Evolutionary conservation across 2,797 vertebrate genomes (phyloP).

Genomic region (Furcifer pardalis): DNA sequence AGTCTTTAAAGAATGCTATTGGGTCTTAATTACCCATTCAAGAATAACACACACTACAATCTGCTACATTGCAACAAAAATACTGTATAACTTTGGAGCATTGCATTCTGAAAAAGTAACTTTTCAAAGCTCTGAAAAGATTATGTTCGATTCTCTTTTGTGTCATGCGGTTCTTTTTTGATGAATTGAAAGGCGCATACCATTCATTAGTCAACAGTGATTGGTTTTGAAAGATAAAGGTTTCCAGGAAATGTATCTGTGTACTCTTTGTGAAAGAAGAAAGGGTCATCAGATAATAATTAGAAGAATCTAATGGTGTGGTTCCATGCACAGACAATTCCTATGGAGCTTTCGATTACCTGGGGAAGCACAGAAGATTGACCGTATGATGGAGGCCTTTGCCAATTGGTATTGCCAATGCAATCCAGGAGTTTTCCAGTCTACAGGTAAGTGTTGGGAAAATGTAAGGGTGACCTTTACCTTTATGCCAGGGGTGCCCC

Average conservation of each 20-base stretch:
- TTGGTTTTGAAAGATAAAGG: background rate
- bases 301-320: background rate
- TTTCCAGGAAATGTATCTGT: background rate
- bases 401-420: slow-evolving; percentile 90
- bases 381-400: slow-evolving; percentile 98
- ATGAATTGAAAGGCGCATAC: background rate
- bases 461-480: too few species aligned
- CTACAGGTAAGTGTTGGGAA: slow-evolving; percentile 78
- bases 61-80: background rate
- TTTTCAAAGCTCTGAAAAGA: background rate
- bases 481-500: too few species aligned
- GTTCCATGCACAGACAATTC: slow-evolving; percentile 82
- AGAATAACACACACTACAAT: background rate
- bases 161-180: background rate
- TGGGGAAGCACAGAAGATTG: slow-evolving; percentile 94
- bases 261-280: background rate
- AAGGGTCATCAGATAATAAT: background rate
- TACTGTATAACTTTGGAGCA: too few species aligned
- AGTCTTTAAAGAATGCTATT: background rate
- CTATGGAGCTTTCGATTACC: slow-evolving; percentile 95
- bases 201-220: background rate
- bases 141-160: background rate
- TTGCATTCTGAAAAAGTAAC: too few species aligned
- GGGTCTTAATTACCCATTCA: background rate
- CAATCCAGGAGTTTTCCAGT: slow-evolving; percentile 87